Evolutionary conservation across 1,140 invertebrate genomes (phyloP).

Genomic region (Euschistus heros): DNA sequence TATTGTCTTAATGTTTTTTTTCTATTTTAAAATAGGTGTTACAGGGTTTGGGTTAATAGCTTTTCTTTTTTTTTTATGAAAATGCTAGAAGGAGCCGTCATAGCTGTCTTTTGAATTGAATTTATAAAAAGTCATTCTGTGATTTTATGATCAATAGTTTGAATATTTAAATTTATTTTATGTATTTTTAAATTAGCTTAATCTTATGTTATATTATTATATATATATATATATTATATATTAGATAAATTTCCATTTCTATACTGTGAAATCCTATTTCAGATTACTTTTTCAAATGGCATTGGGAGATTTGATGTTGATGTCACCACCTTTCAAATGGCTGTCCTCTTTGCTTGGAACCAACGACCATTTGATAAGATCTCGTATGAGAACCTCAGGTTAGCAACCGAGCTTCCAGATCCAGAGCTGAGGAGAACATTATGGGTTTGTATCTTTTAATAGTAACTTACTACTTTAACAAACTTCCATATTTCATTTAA

Average conservation of each 20-base stretch:
- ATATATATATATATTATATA: slow-evolving; percentile 18
- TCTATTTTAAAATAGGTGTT: too few relatives aligned
- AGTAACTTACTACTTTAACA: too few relatives aligned
- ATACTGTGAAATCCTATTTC: slow-evolving; percentile 28
- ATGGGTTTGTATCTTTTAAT: slow-evolving; percentile 48
- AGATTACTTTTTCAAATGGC: slow-evolving; percentile 89
- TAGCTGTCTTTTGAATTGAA: too few relatives aligned
- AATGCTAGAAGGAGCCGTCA: too few relatives aligned
- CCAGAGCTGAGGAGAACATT: slow-evolving; percentile 90
- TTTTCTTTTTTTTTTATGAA: too few relatives aligned
- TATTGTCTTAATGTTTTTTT: too few relatives aligned
- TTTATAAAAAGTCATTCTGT: too few relatives aligned
- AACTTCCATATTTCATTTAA: too few relatives aligned
- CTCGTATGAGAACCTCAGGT: slow-evolving; percentile 85
- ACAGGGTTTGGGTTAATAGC: too few relatives aligned
- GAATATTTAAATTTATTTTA: too few relatives aligned
- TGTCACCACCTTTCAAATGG: slow-evolving; percentile 99
- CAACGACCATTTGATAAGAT: slow-evolving; percentile 84
- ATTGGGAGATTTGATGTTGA: slow-evolving; percentile 94
- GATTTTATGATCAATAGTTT: too few relatives aligned
- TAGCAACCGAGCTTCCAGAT: slow-evolving; percentile 95
- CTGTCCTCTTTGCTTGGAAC: slow-evolving; percentile 98
- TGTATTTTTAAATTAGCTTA: too few relatives aligned
- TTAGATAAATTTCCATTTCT: neutral
- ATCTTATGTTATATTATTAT: slow-evolving; percentile 18